Base-by-base conservation (phyloP, 2,888 invertebrate genomes). In the Chymomyza fuscimana region DNA sequence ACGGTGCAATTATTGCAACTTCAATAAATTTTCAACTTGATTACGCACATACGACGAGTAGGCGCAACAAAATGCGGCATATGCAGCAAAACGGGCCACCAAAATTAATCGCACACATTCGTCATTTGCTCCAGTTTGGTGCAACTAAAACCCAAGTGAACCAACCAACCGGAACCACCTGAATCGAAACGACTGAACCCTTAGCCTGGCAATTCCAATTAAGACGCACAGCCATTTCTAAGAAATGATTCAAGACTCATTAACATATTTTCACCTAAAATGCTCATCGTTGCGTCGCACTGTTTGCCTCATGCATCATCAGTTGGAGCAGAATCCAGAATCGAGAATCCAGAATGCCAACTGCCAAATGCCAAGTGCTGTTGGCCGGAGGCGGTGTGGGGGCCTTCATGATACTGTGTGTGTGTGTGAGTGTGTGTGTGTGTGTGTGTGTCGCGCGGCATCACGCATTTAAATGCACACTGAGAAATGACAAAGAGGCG, bases 261-360 rank as follows among this genome's bases (percentile, higher is more conserved):
- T 86, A 86, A 83, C 85, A 86, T 86, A 86, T 86, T 86, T 86
- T 87, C 87, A 86, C 86, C 86, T 86, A 81, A 85, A 84, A 81
- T 60, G 60, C 36, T 7, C 58, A n/a, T 46, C 22, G 51, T 12
- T 6, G 36, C 32, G 32, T 61, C 10, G 29, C 61, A 12, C 36
- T 61, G 6, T 40, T 40, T 36, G 10, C 16, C 32, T 61, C 32
- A 15, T 32, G 16, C 61, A 46, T 50, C 63, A 25, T 25, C 63
- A 51, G 16, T 22, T 16, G 22, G 16, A 22, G 63, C 50, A 25
- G 59, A 29, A 10, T 46, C 6, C 40, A 46, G 40, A 46, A 12
- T 40, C 10, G 10, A 10, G 12, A 40, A 12, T 46, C 12, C 40
- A 46, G 12, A 46, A 46, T 12, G 40, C 40, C 40, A 12, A 46